These are phyloP conservation scores for Amorpha juglandis DNA, from an alignment of 2,888 invertebrate genomes.

Conservation along the genomic window DNA sequence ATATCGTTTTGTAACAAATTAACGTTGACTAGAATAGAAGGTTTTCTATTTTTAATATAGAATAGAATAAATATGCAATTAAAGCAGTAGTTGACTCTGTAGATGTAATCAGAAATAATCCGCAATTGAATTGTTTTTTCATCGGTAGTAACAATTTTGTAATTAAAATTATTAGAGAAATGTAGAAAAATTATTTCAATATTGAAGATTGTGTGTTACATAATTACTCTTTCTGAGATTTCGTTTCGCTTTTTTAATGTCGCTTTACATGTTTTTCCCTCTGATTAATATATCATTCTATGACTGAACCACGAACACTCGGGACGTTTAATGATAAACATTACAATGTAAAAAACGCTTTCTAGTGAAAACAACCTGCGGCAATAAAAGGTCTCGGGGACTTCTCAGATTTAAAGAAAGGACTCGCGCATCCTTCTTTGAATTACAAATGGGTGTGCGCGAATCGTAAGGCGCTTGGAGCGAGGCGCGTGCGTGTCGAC, in stretches of 20 bases:
- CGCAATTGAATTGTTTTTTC: conserved; percentile 45
- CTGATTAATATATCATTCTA: conserved; percentile 56
- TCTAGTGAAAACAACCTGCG: conserved; percentile 44
- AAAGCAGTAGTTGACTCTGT: conserved; percentile 53
- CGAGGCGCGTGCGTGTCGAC: conserved; percentile 53
- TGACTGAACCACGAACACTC: conserved; percentile 72
- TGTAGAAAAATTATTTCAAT: conserved; percentile 54
- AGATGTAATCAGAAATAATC: conserved; percentile 50
- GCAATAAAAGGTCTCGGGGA: conserved; percentile 50
- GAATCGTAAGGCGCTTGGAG: conserved; percentile 45
- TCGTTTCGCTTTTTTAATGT: conserved; percentile 72
- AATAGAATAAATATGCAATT: conserved; percentile 39
- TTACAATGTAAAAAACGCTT: conserved; percentile 40
- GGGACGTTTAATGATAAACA: conserved; percentile 24
- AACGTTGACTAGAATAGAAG: conserved; percentile 40
- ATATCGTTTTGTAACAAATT: conserved; percentile 29
- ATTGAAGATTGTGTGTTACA: conserved; percentile 58
- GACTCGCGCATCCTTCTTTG: conserved; percentile 62
- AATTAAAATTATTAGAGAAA: conserved; percentile 49
- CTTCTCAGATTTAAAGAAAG: conserved; percentile 58
- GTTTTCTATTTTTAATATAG: conserved; percentile 36
- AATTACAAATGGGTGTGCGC: conserved; percentile 66
- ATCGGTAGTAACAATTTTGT: conserved; percentile 58
- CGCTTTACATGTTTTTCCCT: conserved; percentile 72
- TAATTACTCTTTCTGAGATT: conserved; percentile 55